Conservation (phyloP, 2,888 invertebrate genomes). For the Volucella inanis region DNA sequence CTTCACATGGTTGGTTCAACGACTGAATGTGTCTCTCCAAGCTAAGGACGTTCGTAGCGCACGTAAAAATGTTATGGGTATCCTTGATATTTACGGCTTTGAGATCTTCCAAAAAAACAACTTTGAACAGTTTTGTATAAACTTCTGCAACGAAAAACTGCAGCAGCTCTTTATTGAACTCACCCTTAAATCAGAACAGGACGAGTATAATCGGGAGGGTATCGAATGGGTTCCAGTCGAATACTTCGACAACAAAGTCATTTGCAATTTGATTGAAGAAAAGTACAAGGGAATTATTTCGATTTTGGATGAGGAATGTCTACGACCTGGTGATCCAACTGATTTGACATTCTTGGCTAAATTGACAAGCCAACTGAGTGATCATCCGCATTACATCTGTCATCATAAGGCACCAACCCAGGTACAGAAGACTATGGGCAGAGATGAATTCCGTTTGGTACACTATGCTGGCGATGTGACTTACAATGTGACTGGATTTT, state of each 20-base stretch:
- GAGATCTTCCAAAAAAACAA: slow-evolving; percentile 96
- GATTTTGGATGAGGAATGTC: slow-evolving; percentile 95
- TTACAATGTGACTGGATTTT: slow-evolving; percentile 92
- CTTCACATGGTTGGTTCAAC: slow-evolving; percentile 94
- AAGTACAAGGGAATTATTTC: slow-evolving; percentile 94
- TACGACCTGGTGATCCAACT: slow-evolving; percentile 93
- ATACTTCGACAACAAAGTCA: slow-evolving; percentile 96
- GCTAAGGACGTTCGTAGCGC: slow-evolving; percentile 84
- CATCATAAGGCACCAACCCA: slow-evolving; percentile 90
- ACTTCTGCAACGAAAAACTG: slow-evolving; percentile 97
- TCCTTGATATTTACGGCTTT: slow-evolving; percentile 97
- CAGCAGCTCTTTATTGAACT: slow-evolving; percentile 96
- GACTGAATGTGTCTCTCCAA: slow-evolving; percentile 90
- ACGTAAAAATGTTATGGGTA: slow-evolving; percentile 90
- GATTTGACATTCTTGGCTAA: slow-evolving; percentile 93
- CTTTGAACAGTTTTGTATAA: slow-evolving; percentile 94
- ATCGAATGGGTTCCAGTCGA: slow-evolving; percentile 95
- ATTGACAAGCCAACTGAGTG: slow-evolving; percentile 88
- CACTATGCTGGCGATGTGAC: slow-evolving; percentile 98
- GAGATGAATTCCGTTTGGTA: slow-evolving; percentile 94
- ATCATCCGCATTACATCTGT: slow-evolving; percentile 92
- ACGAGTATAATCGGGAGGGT: slow-evolving; percentile 94
- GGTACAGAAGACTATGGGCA: slow-evolving; percentile 92
- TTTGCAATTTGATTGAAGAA: slow-evolving; percentile 95
- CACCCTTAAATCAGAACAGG: slow-evolving; percentile 95